Evolutionary conservation across 2,113 vertebrate genomes (phyloP), one percentile per base, ranked within the genome.

Genomic region (Pluvialis apricaria): DNA sequence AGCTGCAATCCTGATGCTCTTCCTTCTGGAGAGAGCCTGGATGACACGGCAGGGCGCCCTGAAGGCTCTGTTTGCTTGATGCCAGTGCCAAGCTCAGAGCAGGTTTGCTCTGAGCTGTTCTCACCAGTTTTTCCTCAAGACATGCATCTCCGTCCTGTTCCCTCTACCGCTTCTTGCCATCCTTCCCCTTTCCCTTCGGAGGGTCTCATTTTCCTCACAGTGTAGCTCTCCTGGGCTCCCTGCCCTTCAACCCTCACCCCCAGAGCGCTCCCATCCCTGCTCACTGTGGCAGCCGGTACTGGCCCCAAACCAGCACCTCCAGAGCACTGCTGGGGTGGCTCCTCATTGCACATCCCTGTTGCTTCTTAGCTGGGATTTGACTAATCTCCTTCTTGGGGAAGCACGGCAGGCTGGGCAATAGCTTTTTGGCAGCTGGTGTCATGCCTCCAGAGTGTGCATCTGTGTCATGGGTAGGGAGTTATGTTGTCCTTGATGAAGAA

Each of bases 211-310:
- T 71, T 75, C 62, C 36, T 73, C 24, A 15, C 10, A 62, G n/a
- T 2, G 22, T 5, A 69, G 36, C 57, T 92, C 19, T 88, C 40
- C 60, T 45, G 88, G 32, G 26, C 24, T 73, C 34, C 78, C 17
- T 66, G 40, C n/a, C 57, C 54, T 65, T 70, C 61, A 52, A 52
- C 19, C 49, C 49, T 51, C 49, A 25, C 49, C 49, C 49, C 8
- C 0, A 2, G 42, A 19, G 54, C 0, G 0, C 51, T 82, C 13
- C 49, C n/a, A 19, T 45, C 29, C 20, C 19, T 65, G 38, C 21
- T 65, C 4, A 9, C 25, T 0, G 2, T 62, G 52, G 68, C 57
- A 47, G 44, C 73, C 26, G 4, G 45, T 52, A 15, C 38, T 34
- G 55, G 34, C 44, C 61, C 40, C 15, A 36, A 17, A 65, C 54